Base-by-base conservation (phyloP, 2,113 vertebrate genomes). In the Fulica atra region DNA sequence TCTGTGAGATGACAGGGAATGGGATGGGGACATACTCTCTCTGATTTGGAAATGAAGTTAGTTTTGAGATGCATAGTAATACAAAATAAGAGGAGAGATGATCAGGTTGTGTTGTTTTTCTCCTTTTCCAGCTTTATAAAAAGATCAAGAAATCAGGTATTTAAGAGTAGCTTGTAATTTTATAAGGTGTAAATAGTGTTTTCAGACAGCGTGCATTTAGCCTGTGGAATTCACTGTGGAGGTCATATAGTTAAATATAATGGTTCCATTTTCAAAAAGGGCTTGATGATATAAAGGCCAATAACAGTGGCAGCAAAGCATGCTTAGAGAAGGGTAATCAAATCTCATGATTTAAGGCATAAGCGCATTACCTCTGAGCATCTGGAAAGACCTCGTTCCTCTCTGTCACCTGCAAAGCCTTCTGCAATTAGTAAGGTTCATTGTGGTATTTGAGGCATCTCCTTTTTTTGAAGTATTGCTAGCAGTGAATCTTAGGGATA, bases 241-340 rank as follows among this genome's bases (percentile, higher is more conserved):
- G 85, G 85, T 81, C 72, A 68, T 83, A 61, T n/a, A 81, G 76
- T 94, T 96, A 92, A 92, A 95, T 89, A 59, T 33, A 94, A 71
- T 60, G 54, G 88, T 93, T 93, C 64, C 28, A 10, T 90, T 92
- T 97, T 88, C 86, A 72, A 23, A 88, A 89, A 88, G 46, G 71
- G 31, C 50, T 86, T 61, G 60, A 48, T 93, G 89, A 80, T 88
- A 82, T 42, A 82, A 92, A 92, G 82, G 85, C 60, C 90, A 91
- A 46, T 95, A 90, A 71, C 82, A 86, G 72, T 78, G 81, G 51
- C 85, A 97, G 68, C 38, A 90, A 84, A 81, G 86, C 72, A 53
- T 31, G 35, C 72, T 64, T 78, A 53, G 82, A 76, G 88, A 84
- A 86, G 31, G 76, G 72, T 40, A 84, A 90, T 96, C 85, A 90